phyloP scores from a whole-genome alignment of 2,113 vertebrate species.

The Forbesichthys agassizii region DNA sequence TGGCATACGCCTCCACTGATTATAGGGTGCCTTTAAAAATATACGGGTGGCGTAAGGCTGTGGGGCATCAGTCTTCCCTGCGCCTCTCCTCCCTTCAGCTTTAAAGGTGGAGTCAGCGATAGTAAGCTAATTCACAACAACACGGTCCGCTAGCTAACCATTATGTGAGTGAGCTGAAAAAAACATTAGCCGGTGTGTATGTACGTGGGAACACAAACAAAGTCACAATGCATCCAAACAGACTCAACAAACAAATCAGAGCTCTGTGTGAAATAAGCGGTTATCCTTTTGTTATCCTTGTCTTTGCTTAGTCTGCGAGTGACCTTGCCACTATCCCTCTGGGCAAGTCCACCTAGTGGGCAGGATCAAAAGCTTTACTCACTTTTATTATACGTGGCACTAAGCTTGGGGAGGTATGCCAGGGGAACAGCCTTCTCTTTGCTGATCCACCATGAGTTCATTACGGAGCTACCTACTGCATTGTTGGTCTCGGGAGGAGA shows the following conservation, averaged over 20 bases:
- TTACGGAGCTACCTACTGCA: background rate
- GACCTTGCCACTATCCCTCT: background rate
- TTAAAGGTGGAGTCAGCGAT: background rate
- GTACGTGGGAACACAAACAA: background rate
- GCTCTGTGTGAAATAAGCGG: background rate
- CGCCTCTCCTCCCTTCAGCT: background rate
- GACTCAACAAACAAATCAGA: background rate
- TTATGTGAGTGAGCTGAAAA: no score
- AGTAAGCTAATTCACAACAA: no score
- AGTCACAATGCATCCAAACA: background rate
- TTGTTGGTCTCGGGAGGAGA: no score
- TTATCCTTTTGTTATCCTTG: background rate
- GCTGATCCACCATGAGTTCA: background rate
- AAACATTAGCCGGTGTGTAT: no score
- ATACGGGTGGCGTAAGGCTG: background rate
- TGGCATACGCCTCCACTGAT: background rate
- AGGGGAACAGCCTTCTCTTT: background rate
- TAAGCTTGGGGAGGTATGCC: constrained; percentile 53
- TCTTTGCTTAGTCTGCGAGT: background rate
- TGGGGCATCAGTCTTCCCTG: no score
- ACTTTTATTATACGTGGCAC: constrained; percentile 21
- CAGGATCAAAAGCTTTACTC: constrained; percentile 21
- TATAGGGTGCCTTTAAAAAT: background rate
- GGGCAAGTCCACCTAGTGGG: constrained; percentile 12
- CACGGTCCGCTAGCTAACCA: no score